Evolutionary conservation across 2,113 vertebrate genomes (phyloP).

Genomic region (Triplophysa tibetana): DNA sequence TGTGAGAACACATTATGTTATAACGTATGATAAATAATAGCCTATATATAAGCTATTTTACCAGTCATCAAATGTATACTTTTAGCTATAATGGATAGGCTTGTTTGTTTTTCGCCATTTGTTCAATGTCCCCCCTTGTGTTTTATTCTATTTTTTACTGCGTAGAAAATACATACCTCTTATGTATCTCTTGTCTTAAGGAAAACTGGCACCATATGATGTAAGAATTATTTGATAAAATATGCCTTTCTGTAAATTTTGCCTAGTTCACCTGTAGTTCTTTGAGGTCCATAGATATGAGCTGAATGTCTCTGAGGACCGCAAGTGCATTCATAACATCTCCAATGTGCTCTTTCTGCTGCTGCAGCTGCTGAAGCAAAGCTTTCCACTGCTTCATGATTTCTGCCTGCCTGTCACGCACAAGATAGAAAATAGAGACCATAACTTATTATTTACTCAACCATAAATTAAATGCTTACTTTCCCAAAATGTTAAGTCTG

Average conservation of each 20-base stretch:
- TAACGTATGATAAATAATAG: too few relatives aligned
- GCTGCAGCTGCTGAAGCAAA: constrained; percentile 77
- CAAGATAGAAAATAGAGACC: constrained; percentile 10
- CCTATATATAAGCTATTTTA: too few relatives aligned
- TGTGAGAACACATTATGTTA: background rate
- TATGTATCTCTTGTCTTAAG: background rate
- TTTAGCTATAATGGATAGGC: too few relatives aligned
- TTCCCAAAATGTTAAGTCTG: background rate
- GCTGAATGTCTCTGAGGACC: constrained; percentile 77
- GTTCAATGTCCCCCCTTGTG: too few relatives aligned
- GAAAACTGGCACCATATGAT: too few relatives aligned
- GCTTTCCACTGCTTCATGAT: constrained; percentile 77
- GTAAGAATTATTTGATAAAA: background rate
- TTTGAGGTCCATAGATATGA: constrained; percentile 76
- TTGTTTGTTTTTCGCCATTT: too few relatives aligned
- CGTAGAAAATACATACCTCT: too few relatives aligned
- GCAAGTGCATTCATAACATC: constrained; percentile 69
- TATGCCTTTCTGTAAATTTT: background rate
- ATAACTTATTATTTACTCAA: background rate
- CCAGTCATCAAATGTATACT: too few relatives aligned
- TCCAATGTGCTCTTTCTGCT: constrained; percentile 65
- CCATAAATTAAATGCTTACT: background rate
- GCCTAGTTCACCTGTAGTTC: constrained; percentile 77
- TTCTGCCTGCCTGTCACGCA: constrained; percentile 67
- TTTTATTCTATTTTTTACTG: too few relatives aligned